phyloP scores from a whole-genome alignment of 2,113 vertebrate genomes.

The Calidris pygmaea region DNA sequence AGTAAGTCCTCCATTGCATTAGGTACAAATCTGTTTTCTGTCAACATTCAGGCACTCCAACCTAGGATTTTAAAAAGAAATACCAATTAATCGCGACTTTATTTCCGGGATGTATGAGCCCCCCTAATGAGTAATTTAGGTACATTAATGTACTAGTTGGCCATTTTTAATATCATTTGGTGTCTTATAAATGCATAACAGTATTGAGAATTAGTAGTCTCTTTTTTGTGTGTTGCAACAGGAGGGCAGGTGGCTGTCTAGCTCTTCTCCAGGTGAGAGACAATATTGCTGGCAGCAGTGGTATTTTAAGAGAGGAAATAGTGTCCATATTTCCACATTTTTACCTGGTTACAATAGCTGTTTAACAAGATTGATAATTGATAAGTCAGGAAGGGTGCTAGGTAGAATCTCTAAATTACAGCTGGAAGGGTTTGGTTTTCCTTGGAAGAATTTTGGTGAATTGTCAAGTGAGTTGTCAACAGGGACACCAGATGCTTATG shows the following conservation, averaged over 20 bases:
- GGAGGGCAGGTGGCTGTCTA: background rate
- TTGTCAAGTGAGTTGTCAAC: background rate
- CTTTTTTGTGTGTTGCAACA: background rate
- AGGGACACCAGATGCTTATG: background rate
- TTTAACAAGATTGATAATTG: background rate
- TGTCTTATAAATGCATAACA: background rate
- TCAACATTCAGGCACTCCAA: background rate
- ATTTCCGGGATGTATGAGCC: background rate
- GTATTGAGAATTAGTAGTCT: background rate
- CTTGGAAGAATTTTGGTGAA: background rate
- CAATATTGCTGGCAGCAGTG: background rate
- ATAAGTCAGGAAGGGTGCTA: background rate
- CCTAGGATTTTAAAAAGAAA: background rate
- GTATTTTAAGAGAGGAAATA: background rate
- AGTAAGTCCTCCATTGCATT: background rate
- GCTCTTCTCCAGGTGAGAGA: background rate
- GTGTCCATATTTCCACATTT: background rate
- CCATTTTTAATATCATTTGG: background rate
- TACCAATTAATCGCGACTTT: background rate
- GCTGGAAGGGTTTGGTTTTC: background rate
- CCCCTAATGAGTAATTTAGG: background rate
- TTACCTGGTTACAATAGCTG: background rate
- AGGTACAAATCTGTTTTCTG: background rate
- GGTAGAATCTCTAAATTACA: background rate
- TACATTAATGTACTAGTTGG: background rate